phyloP scores from a whole-genome alignment of 2,113 vertebrate genomes.

The Muntiacus muntjak region DNA sequence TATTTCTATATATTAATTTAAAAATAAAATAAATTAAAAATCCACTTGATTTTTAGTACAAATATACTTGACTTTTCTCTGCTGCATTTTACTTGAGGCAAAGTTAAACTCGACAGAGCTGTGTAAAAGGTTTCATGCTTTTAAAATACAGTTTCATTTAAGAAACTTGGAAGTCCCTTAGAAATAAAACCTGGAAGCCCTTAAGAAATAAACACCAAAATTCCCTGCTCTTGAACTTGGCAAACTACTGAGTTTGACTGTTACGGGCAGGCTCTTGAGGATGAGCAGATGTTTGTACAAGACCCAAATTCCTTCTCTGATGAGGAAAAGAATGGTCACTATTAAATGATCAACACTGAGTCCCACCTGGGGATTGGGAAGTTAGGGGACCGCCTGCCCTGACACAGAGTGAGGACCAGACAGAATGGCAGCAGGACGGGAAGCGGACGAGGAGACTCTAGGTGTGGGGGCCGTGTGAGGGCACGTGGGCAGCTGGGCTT shows the following conservation, averaged over 20 bases:
- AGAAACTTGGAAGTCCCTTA: not conserved
- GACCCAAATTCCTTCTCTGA: not conserved
- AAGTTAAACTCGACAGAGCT: not conserved
- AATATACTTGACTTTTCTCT: not conserved
- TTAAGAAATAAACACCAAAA: not conserved
- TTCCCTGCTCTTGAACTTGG: not conserved
- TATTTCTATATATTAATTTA: not conserved
- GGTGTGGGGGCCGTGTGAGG: rapidly evolving
- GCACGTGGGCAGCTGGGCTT: rapidly evolving
- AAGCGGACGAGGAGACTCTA: rapidly evolving
- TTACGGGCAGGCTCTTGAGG: rapidly evolving
- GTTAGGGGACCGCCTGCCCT: rapidly evolving
- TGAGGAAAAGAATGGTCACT: rapidly evolving
- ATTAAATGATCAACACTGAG: rapidly evolving
- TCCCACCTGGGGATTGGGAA: rapidly evolving
- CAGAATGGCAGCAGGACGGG: rapidly evolving
- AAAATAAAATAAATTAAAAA: not conserved
- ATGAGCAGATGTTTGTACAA: rapidly evolving
- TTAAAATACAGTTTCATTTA: not conserved
- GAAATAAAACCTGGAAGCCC: not conserved
- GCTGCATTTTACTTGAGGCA: not conserved
- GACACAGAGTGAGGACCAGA: rapidly evolving
- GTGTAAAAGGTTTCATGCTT: not conserved
- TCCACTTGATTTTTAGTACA: not conserved
- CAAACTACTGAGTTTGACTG: rapidly evolving